Base-by-base conservation (phyloP, 2,888 invertebrate genomes). In the Xestia c-nigrum region DNA sequence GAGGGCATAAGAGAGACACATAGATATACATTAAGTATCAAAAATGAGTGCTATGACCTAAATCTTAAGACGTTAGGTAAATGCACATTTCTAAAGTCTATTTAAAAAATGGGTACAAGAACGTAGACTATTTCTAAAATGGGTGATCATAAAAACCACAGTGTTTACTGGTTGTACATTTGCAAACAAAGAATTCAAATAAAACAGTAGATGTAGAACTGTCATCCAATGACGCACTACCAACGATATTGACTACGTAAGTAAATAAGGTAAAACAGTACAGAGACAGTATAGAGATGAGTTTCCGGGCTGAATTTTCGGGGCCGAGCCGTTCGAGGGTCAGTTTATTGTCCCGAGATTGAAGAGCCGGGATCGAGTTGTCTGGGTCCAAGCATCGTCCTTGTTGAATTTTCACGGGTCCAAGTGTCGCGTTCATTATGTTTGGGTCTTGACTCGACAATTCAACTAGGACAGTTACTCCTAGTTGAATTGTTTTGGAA, bases 141-240 rank as follows among this genome's bases (percentile, higher is more conserved):
- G 31, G 59, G 9, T 19, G 9, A 59, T 31, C 7, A 59, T 7
- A 59, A 7, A 40, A 7, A 31, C 31, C 31, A 63, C 40, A 63
- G 10, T 10, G 16, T 16, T 21, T 19, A 71, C 46, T 38, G 31
- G 21, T 43, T 72, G 21, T n/a, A 14, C 16, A 72, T 55, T 7
- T n/a, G 43, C 43, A 31, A 5, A 70, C 21, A 10, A 40, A 72
- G 10, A 40, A 31, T 50, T 31, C 1, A 31, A 24, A 55, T 31
- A 16, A 55, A 71, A 71, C 31, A 55, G 9, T 72, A 43, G 10
- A 21, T 70, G 16, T 31, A 16, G 19, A 16, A 16, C 31, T 31
- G 19, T n/a, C 43, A 64, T 43, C 64, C n/a, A n/a, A 43, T 64
- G 31, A 73, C 43, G 55, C 72, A n/a, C 43, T 7, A 73, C 3